Base-by-base conservation (phyloP, 2,797 vertebrate species). In the Lepus oiostolus region DNA sequence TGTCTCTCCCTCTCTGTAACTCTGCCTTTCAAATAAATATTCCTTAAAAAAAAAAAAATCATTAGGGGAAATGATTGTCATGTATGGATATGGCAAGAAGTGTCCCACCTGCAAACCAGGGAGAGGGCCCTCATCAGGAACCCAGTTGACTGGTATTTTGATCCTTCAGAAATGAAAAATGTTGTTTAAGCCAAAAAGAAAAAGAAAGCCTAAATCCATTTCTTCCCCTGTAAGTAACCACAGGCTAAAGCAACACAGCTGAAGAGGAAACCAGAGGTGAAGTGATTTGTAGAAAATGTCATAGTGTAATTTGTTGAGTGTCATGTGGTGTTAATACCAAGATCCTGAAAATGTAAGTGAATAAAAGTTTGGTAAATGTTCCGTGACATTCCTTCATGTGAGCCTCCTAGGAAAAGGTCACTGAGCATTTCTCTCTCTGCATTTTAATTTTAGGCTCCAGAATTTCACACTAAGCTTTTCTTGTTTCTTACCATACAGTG, bases 291-390 rank as follows among this genome's bases (percentile, higher is more conserved):
- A 72, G 7, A 84, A 68, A 85, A 80, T 68, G 30, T 88, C 47
- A 52, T 79, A 63, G 16, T 94, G 4, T 87, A 70, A 93, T 93
- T 82, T 94, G 80, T 89, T 85, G 62, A 94, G 54, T 72, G 60
- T 79, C 67, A 24, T 70, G 22, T 62, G 47, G n/a, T 80, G 88
- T 96, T 86, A 89, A 90, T 81, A 92, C 38, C 70, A 88, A 81
- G 50, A 74, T 95, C 62, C 82, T 67, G 5, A 88, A 91, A 92
- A 88, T 85, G 58, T 60, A 97, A 58, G 83, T 95, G 89, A 95
- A 35, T 91, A 65, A 80, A 93, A 93, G 19, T 95, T 87, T 87
- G 84, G 65, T 88, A 88, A 87, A 0, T 79, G 54, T 85, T 42
- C 52, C 81, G 32, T 95, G 81, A 68, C 50, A 65, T 87, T 89